These are phyloP conservation scores for Diorhabda sublineata DNA, from an alignment of 1,140 invertebrate species.

Conservation along the genomic window DNA sequence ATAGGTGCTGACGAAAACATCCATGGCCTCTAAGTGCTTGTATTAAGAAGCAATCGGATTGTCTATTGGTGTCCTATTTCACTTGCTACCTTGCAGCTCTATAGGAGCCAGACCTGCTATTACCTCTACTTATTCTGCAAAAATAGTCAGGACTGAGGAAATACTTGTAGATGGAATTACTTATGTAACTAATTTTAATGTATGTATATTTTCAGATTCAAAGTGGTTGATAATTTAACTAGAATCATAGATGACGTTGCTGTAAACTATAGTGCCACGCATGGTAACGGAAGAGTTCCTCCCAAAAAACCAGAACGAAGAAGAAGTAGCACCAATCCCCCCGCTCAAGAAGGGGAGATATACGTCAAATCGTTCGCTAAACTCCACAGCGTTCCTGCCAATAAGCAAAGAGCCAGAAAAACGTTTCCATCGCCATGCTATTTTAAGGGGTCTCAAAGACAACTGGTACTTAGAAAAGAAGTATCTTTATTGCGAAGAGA, in stretches of 20 bases:
- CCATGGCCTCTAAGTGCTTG: too few relatives aligned
- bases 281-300: slow-evolving; percentile 4
- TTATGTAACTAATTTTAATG: not conserved
- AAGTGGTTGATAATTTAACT: slow-evolving; percentile 31
- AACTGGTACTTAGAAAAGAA: not conserved
- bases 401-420: slow-evolving; percentile 37
- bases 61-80: too few relatives aligned
- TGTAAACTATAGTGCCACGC: slow-evolving; percentile 26
- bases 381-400: slow-evolving; percentile 25
- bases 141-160: too few relatives aligned
- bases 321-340: slow-evolving; percentile 5
- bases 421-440: slow-evolving; percentile 37
- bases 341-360: slow-evolving; percentile 27
- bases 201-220: slow-evolving; percentile 9
- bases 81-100: too few relatives aligned
- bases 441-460: slow-evolving; percentile 6
- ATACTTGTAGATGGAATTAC: too few relatives aligned
- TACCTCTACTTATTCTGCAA: too few relatives aligned
- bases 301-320: slow-evolving; percentile 20
- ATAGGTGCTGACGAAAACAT: too few relatives aligned
- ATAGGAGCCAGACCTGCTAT: too few relatives aligned
- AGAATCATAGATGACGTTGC: slow-evolving; percentile 34
- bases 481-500: not conserved
- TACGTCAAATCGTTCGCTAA: slow-evolving; percentile 38
- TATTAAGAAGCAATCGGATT: too few relatives aligned